Evolutionary conservation across 2,113 vertebrate genomes (phyloP).

Genomic region (Arizona elegans): DNA sequence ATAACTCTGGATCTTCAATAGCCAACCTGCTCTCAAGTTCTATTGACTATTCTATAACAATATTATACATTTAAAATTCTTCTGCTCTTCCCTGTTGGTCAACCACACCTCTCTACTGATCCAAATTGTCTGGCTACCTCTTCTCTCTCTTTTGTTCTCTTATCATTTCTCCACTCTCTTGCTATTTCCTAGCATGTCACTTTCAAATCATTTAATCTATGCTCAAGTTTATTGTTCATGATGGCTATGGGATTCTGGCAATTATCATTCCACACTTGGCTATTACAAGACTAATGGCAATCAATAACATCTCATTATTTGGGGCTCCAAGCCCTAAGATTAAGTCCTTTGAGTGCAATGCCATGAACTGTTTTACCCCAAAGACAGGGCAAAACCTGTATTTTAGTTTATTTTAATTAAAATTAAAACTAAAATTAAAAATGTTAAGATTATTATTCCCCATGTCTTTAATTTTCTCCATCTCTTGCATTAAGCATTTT

Average conservation of each 20-base stretch:
- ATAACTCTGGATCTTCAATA: not conserved
- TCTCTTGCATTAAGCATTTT: not conserved
- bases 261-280: not conserved
- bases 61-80: not conserved
- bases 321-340: not conserved
- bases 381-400: not conserved
- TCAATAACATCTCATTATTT: not conserved
- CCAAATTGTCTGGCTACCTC: not conserved
- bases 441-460: not conserved
- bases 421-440: not conserved
- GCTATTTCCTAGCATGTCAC: not conserved
- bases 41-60: not conserved
- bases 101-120: not conserved
- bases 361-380: not conserved
- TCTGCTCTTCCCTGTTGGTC: not conserved
- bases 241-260: not conserved
- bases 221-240: not conserved
- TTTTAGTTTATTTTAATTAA: not conserved
- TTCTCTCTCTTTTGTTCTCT: not conserved
- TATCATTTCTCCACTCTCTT: not conserved
- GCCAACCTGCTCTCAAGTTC: not conserved
- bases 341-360: not conserved
- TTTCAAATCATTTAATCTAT: not conserved
- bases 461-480: not conserved
- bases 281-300: not conserved